Base-by-base conservation (phyloP, 2,797 vertebrate genomes). In the Hemibagrus guttatus region DNA sequence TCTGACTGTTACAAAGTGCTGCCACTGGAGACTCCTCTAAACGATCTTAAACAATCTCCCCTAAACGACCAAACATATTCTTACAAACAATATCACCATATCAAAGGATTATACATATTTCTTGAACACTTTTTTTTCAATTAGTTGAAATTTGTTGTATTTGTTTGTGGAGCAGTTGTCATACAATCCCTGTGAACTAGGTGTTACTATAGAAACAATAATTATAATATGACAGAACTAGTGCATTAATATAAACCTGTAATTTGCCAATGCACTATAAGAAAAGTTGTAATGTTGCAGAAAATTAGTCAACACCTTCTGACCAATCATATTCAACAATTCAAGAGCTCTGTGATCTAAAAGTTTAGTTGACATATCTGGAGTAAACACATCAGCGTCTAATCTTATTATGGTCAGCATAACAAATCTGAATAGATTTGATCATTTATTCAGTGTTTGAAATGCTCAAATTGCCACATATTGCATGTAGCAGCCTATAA, bases 401-500 rank as follows among this genome's bases (percentile, higher is more conserved):
- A 54, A 46, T 28, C 46, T 85, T 17, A 19, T 31, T 21, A 19
- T 39, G 39, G 52, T 61, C 35, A 28, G 28, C 1, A 9, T 71
- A 74, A 71, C 81, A n/a, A 52, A 14, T 56, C 39, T 74, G 11
- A 46, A 31, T 19, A 28, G 49, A 52, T 81, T 71, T 66, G 64
- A 72, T 79, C 23, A 54, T 74, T 61, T 59, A 66, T 78, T 84
- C 64, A 54, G 72, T 80, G 31, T 72, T 28, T 56, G 74, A 61
- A 82, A 75, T 28, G 28, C 72, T 75, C 76, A 74, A n/a, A 49
- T 61, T 42, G 52, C 61, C 63, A 58, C 46, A 71, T 54, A 86
- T 79, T 84, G 75, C 49, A 84, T 58, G 7, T 84, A 75, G 84
- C 61, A 63, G 81, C 72, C 84, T 86, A 86, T 89, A 86, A 88